Base-by-base conservation (phyloP, 2,797 vertebrate species). In the Catamblyrhynchus diadema region DNA sequence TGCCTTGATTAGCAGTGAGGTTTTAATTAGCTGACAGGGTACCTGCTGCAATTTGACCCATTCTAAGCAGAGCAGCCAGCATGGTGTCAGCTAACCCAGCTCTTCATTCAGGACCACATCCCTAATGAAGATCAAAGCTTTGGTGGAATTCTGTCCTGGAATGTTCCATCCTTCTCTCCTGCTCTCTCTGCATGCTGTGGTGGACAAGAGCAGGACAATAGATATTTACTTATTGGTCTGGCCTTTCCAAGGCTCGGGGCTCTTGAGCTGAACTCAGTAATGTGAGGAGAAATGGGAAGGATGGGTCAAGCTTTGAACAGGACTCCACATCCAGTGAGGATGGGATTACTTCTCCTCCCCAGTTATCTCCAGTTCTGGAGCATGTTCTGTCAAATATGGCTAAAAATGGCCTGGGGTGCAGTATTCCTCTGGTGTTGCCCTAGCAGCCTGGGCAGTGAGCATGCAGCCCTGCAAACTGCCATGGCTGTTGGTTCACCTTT, bases 1-100 rank as follows among this genome's bases (percentile, higher is more conserved):
- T 35, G 69, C 84, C 92, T 89, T 81, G 44, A 95, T 88, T 89
- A 93, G 87, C 61, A 88, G 62, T 0, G 8, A 50, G 54, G 62
- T 65, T 83, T 95, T 72, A 81, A 93, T 91, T 86, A 90, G 73
- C 72, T 93, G 77, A 35, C 33, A 20, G 1, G 32, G 30, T n/a
- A 44, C 28, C 0, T 21, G 33, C 88, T 78, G 50, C 69, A 50
- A 25, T 75, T 75, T 44, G 62, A 59, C n/a, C 54, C 59, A 27
- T 42, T 35, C 50, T 79, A 35, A 78, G 59, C 33, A 81, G 66
- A 83, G 47, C 44, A 71, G 70, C 39, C 82, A 91, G 66, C 69
- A 19, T 21, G 5, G 2, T 51, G 69, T 61, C 84, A 81, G 47
- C 61, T 57, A 51, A 51, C 42, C 86, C 67, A 81, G 32, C 33